phyloP scores from a whole-genome alignment of 2,797 vertebrate species.

The Heliangelus exortis region DNA sequence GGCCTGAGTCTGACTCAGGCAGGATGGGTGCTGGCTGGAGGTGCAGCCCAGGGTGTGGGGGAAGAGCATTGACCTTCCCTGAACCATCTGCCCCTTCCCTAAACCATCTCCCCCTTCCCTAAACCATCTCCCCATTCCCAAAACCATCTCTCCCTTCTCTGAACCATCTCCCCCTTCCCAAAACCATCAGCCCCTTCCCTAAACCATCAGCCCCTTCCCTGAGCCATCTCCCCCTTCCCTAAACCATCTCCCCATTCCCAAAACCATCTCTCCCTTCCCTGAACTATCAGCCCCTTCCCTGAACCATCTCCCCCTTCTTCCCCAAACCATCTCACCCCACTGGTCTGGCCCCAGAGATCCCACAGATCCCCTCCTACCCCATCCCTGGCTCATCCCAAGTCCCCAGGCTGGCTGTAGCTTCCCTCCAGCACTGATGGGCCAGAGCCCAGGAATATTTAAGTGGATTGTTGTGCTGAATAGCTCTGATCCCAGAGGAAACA shows the following conservation, averaged over 20 bases:
- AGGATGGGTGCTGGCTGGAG: not conserved
- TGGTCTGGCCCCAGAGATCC: not conserved
- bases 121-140: no score
- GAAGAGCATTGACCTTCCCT: not conserved
- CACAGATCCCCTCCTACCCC: fast-evolving
- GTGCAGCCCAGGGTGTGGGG: not conserved
- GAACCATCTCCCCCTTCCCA: no score
- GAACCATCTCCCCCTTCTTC: not conserved
- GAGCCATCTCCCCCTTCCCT: no score
- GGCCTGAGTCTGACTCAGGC: not conserved
- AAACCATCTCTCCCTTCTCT: no score
- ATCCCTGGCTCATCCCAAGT: not conserved
- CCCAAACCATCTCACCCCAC: fast-evolving
- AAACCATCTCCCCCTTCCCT: no score
- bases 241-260: no score
- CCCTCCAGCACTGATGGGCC: not conserved
- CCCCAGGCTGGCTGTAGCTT: fast-evolving
- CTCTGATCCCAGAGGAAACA: not conserved
- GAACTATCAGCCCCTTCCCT: no score
- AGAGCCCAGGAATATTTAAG: fast-evolving
- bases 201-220: no score
- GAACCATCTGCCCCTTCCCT: no score
- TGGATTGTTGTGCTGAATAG: fast-evolving
- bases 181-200: no score
- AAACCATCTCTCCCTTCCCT: no score